These are phyloP conservation scores for Spicauda simplicius DNA, from an alignment of 2,888 invertebrate genomes.

Conservation along the genomic window DNA sequence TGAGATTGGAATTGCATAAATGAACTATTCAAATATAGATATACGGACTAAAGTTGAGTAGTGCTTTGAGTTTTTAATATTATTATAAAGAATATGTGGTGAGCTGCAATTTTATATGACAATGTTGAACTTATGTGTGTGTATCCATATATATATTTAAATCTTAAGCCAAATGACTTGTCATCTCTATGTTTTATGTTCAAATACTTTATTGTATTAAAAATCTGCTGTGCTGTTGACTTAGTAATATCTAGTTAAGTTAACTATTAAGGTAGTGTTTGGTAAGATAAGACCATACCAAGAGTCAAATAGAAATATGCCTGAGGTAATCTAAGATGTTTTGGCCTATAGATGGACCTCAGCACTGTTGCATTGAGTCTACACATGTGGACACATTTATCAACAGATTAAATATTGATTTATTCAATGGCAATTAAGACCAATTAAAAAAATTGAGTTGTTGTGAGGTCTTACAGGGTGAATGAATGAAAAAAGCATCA, in stretches of 20 bases:
- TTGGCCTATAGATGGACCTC: too few relatives aligned
- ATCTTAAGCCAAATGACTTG: constrained; percentile 33
- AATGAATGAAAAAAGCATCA: not conserved
- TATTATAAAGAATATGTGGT: constrained; percentile 16
- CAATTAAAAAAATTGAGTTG: not conserved
- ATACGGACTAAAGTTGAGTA: constrained; percentile 18
- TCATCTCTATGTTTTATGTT: constrained; percentile 6
- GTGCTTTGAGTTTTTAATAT: constrained; percentile 34
- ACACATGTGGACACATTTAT: too few relatives aligned
- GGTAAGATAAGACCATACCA: not conserved
- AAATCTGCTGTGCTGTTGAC: constrained; percentile 5
- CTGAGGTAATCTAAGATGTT: not conserved
- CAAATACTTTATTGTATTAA: not conserved
- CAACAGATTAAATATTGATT: too few relatives aligned
- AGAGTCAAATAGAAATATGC: not conserved
- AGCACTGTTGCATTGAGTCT: too few relatives aligned
- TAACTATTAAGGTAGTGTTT: not conserved
- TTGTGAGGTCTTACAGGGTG: not conserved
- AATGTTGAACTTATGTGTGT: constrained; percentile 22
- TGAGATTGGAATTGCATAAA: not conserved
- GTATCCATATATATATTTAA: constrained; percentile 13
- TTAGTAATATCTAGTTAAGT: not conserved
- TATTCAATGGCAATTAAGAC: not conserved
- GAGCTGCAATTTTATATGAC: constrained; percentile 21
- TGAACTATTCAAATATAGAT: not conserved